A percentile compares a stretch with the other conserved stretches of the same genome.
Evolutionary conservation across 1,140 invertebrate genomes (phyloP).

Genomic region (Drosophila lini): DNA sequence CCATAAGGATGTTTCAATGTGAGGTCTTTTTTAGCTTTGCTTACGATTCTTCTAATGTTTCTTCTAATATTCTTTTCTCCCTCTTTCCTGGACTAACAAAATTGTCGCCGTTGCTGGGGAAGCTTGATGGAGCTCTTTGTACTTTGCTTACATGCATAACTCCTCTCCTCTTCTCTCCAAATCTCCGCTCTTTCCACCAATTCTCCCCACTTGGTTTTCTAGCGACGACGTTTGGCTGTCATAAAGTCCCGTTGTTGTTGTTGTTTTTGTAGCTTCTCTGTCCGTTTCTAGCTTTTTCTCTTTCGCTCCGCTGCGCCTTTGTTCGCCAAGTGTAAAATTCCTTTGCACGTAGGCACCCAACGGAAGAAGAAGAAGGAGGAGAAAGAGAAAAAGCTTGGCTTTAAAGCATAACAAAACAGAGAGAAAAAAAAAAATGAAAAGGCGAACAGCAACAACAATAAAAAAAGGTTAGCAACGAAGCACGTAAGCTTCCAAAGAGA

Average conservation of each 20-base stretch:
- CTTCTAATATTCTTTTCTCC: conserved; percentile 59
- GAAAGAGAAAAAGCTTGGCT: conserved; percentile 54
- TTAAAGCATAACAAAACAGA: conserved; percentile 34
- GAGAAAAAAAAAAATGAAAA: conserved; percentile 24
- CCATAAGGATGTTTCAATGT: background rate
- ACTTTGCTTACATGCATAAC: conserved; percentile 44
- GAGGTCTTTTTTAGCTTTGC: conserved; percentile 16
- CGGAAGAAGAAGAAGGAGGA: conserved; percentile 13
- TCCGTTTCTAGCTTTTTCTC: conserved; percentile 55
- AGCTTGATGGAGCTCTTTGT: conserved; percentile 30
- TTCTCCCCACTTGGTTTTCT: conserved; percentile 64
- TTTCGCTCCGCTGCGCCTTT: conserved; percentile 50
- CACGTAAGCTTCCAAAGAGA: conserved; percentile 64
- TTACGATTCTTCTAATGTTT: conserved; percentile 67
- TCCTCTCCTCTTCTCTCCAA: conserved; percentile 6
- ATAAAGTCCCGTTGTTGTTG: conserved; percentile 78
- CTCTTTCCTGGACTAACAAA: conserved; percentile 40
- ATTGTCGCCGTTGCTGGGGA: conserved; percentile 16
- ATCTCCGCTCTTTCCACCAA: conserved; percentile 12
- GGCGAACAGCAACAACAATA: conserved; percentile 15
- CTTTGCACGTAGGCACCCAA: conserved; percentile 74
- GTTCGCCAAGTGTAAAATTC: conserved; percentile 79
- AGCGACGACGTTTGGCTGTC: conserved; percentile 65
- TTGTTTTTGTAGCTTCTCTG: conserved; percentile 55
- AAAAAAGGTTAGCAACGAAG: conserved; percentile 59